These are phyloP conservation scores for Lycophotia porphyrea DNA, from an alignment of 2,888 invertebrate species.

Conservation along the genomic window DNA sequence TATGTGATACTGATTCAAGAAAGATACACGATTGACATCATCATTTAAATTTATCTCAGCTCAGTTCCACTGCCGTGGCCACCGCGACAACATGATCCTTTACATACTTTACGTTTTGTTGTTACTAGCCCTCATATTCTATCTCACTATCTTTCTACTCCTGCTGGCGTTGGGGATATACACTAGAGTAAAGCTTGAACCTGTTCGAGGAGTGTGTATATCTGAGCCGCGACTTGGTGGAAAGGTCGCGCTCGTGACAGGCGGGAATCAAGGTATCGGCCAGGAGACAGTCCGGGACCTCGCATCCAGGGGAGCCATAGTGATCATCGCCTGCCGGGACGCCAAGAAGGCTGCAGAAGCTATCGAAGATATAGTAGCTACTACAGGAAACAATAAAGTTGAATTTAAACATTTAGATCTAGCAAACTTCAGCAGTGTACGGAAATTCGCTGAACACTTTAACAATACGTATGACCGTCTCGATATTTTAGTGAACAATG, in stretches of 20 bases:
- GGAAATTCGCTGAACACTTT: constrained; percentile 91
- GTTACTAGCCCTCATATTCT: neutral
- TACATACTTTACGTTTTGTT: constrained; percentile 22
- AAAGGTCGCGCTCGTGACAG: constrained; percentile 94
- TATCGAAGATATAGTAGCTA: constrained; percentile 92
- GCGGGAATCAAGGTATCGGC: constrained; percentile 95
- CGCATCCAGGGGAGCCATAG: constrained; percentile 92
- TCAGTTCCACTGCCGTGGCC: no score
- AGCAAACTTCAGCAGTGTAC: constrained; percentile 86
- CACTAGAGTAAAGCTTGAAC: constrained; percentile 45
- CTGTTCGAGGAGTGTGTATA: constrained; percentile 73
- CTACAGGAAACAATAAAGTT: constrained; percentile 93
- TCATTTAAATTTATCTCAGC: no score
- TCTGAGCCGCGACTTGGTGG: constrained; percentile 80
- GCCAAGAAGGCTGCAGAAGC: constrained; percentile 92
- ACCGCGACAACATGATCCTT: no score
- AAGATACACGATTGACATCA: no score
- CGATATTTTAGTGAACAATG: constrained; percentile 92
- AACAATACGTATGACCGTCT: constrained; percentile 86
- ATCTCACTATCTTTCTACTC: neutral
- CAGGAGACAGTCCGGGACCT: constrained; percentile 93
- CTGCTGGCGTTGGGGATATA: neutral
- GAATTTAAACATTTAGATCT: constrained; percentile 90
- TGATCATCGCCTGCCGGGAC: constrained; percentile 94
- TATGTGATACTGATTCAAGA: neutral